phyloP scores from a whole-genome alignment of 2,888 invertebrate genomes.

The Macrostomum cliftonense region DNA sequence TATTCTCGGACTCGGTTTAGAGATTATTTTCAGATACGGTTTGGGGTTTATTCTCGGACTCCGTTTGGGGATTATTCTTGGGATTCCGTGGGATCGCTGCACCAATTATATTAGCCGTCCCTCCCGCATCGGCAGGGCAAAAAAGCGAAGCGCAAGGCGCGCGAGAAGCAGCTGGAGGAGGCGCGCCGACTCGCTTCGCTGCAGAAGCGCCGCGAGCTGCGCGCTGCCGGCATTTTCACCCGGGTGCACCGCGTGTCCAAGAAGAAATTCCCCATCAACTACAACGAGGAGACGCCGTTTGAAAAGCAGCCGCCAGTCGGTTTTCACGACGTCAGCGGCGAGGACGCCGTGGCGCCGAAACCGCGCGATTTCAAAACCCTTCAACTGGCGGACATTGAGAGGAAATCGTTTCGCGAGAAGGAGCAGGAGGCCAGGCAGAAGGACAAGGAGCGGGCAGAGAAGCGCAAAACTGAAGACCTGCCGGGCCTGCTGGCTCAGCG shows the following conservation, averaged over 20 bases:
- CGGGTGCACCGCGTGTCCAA: slow-evolving; percentile 14
- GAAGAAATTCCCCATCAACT: slow-evolving; percentile 54
- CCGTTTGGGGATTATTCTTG: too few species aligned
- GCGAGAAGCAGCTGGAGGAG: slow-evolving; percentile 94
- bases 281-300: slow-evolving; percentile 89
- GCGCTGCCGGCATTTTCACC: slow-evolving; percentile 71
- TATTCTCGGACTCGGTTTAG: too few species aligned
- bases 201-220: slow-evolving; percentile 85
- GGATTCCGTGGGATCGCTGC: too few species aligned
- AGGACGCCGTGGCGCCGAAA: slow-evolving; percentile 3
- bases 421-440: slow-evolving; percentile 56
- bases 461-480: slow-evolving; percentile 74
- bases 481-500: slow-evolving; percentile 62
- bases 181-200: slow-evolving; percentile 81
- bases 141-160: slow-evolving; percentile 51
- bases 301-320: slow-evolving; percentile 70
- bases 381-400: slow-evolving; percentile 3
- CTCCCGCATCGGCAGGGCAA: slow-evolving; percentile 42
- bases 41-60: too few species aligned
- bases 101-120: too few species aligned
- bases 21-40: too few species aligned
- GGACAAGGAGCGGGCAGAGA: slow-evolving; percentile 81
- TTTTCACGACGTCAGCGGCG: slow-evolving; percentile 62
- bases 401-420: background rate
- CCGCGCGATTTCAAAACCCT: slow-evolving; percentile 3